A percentile compares a stretch with the other conserved stretches of the same genome.
phyloP scores from a whole-genome alignment of 92 coral and sea anemone genomes.

The Muricea muricata region DNA sequence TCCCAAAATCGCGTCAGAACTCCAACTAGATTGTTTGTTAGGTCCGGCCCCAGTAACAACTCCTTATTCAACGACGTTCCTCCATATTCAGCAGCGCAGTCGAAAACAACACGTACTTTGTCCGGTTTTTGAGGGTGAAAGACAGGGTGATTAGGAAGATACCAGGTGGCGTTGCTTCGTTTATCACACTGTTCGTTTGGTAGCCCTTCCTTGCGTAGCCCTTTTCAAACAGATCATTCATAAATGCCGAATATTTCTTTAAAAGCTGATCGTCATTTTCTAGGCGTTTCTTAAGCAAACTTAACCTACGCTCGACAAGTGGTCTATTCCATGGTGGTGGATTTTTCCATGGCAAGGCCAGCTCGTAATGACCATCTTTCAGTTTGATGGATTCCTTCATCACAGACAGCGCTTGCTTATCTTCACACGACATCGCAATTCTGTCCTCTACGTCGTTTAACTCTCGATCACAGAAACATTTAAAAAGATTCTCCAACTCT shows the following conservation, averaged over 20 bases:
- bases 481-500: not conserved
- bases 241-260: not conserved
- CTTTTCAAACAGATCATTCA: not conserved
- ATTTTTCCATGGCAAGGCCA: constrained; percentile 45
- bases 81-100: constrained; percentile 2
- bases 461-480: not conserved
- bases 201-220: constrained; percentile 20
- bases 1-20: constrained; percentile 11
- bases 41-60: not conserved
- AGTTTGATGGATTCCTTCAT: not conserved
- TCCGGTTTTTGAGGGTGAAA: constrained; percentile 32
- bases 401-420: not conserved
- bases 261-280: not conserved
- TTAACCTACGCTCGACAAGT: not conserved
- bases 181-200: not conserved
- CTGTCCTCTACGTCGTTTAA: not conserved
- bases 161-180: not conserved
- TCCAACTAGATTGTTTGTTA: not conserved
- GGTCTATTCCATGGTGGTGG: constrained; percentile 24
- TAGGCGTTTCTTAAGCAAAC: not conserved
- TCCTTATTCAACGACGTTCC: constrained; percentile 1
- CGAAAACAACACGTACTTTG: constrained; percentile 5
- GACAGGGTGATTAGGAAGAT: constrained; percentile 5
- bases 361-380: constrained; percentile 56
- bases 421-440: not conserved